A percentile compares a stretch with the other conserved stretches of the same genome.
Conservation (phyloP, 2,113 vertebrate species). For the Neoarius graeffei region DNA sequence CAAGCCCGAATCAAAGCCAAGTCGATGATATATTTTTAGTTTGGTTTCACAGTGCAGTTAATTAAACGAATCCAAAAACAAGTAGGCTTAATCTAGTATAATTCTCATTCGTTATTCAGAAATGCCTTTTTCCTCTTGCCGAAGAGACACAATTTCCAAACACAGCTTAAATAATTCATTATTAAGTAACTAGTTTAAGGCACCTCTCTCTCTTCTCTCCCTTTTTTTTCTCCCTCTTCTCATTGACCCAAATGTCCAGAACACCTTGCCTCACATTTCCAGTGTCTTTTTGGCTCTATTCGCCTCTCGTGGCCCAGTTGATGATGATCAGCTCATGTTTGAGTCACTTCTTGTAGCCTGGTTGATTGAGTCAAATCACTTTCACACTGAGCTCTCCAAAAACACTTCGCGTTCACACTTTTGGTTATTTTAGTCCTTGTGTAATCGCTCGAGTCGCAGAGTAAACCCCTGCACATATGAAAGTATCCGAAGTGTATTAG, state of each 20-base stretch:
- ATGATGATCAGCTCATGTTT: not conserved
- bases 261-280: not conserved
- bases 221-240: not conserved
- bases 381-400: not conserved
- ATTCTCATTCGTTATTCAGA: too few species aligned
- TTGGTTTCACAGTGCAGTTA: too few species aligned
- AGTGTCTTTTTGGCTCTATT: not conserved
- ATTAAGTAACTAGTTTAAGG: not conserved
- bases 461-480: not conserved
- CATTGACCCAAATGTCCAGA: not conserved
- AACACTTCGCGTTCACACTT: not conserved
- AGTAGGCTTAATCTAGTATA: too few species aligned
- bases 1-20: too few species aligned
- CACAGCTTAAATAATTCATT: not conserved
- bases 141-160: too few species aligned
- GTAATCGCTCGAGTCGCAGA: not conserved
- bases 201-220: not conserved
- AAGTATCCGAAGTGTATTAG: not conserved
- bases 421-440: not conserved
- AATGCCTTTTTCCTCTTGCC: too few species aligned
- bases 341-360: not conserved
- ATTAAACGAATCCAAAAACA: too few species aligned
- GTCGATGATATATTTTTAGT: too few species aligned
- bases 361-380: not conserved
- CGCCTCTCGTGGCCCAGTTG: not conserved